Evolutionary conservation across 1,140 invertebrate genomes (phyloP).

Genomic region (Diorhabda elongata): DNA sequence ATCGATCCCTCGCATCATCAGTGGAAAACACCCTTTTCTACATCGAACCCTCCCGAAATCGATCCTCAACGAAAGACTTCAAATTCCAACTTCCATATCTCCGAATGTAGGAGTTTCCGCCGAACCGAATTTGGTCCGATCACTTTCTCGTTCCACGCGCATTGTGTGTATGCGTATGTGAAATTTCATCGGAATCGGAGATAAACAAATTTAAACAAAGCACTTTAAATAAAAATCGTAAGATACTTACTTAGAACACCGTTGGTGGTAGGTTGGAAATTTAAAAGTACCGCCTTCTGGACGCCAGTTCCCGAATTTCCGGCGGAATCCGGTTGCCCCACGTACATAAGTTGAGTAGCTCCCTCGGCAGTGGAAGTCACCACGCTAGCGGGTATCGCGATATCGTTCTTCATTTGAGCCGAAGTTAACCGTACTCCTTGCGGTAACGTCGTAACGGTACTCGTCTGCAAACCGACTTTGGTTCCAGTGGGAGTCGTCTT

Average conservation of each 20-base stretch:
- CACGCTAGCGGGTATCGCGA: conserved; percentile 16
- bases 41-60: too few species aligned
- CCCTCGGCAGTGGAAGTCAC: conserved; percentile 14
- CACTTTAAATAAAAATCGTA: neutral
- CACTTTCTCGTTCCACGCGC: too few species aligned
- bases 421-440: conserved; percentile 23
- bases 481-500: neutral
- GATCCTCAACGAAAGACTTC: too few species aligned
- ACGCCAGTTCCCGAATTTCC: conserved; percentile 16
- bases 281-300: conserved; percentile 32
- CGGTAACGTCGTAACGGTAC: conserved; percentile 9
- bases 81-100: too few species aligned
- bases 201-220: neutral
- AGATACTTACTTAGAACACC: conserved; percentile 29
- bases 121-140: too few species aligned
- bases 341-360: conserved; percentile 33
- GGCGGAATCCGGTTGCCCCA: conserved; percentile 22
- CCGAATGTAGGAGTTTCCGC: too few species aligned
- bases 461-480: conserved; percentile 2
- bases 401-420: conserved; percentile 22
- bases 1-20: too few species aligned
- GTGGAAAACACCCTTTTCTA: too few species aligned
- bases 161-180: too few species aligned
- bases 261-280: conserved; percentile 28
- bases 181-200: neutral